These are phyloP conservation scores for Eutolmus rufibarbis DNA, from an alignment of 2,888 invertebrate genomes.

Conservation along the genomic window DNA sequence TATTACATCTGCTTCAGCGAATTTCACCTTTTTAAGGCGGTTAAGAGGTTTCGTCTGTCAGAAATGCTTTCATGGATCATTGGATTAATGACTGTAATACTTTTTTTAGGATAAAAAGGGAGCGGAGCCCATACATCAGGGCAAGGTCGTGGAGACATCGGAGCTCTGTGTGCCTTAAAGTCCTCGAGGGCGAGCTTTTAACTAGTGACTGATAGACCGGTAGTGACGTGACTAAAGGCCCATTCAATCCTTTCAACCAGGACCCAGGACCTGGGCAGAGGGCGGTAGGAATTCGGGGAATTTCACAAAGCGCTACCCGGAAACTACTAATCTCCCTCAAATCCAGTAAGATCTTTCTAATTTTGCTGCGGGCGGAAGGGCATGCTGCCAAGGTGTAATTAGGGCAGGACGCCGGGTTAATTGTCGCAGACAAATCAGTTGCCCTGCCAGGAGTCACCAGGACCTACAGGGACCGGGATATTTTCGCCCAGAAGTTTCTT, in stretches of 20 bases:
- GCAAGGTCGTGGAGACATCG: not conserved
- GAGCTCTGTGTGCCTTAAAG: not conserved
- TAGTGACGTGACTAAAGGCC: not conserved
- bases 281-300: not conserved
- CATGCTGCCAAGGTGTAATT: not conserved
- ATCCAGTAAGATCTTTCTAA: not conserved
- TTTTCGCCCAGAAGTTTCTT: not conserved
- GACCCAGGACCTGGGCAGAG: not conserved
- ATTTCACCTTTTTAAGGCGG: slow-evolving; percentile 28
- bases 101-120: not conserved
- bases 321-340: not conserved
- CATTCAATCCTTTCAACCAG: not conserved
- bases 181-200: not conserved
- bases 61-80: slow-evolving; percentile 27
- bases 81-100: slow-evolving; percentile 27
- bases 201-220: not conserved
- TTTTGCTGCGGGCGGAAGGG: not conserved
- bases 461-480: not conserved
- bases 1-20: slow-evolving; percentile 7
- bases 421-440: not conserved
- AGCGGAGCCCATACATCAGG: not conserved
- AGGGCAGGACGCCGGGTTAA: not conserved
- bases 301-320: not conserved
- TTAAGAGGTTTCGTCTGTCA: slow-evolving; percentile 27
- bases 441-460: not conserved